A percentile compares a stretch with the other conserved stretches of the same genome.
phyloP scores from a whole-genome alignment of 2,113 vertebrate genomes.

The Psilopogon haemacephalus region DNA sequence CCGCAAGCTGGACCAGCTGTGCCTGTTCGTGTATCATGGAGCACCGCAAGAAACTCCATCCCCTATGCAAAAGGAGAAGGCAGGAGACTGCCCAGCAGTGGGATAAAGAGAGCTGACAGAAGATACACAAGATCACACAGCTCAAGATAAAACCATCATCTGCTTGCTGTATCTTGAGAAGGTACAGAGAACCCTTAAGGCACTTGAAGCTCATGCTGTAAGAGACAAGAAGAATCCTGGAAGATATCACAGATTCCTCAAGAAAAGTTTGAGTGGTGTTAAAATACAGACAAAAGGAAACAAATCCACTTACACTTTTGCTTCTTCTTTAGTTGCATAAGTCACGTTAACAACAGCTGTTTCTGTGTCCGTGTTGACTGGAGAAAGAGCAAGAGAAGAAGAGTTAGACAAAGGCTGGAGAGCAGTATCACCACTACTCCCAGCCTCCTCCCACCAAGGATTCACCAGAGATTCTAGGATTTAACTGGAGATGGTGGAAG shows the following conservation, averaged over 20 bases:
- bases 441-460: rapidly evolving
- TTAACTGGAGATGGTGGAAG: rapidly evolving
- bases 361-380: conserved; percentile 95
- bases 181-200: not conserved
- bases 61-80: not conserved
- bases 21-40: not conserved
- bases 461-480: rapidly evolving
- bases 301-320: conserved; percentile 86
- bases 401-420: not conserved
- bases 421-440: rapidly evolving
- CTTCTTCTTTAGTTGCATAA: conserved; percentile 89
- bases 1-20: not conserved
- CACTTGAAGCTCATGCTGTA: not conserved
- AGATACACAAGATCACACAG: rapidly evolving
- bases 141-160: not conserved
- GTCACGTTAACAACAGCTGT: conserved; percentile 96
- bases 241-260: not conserved
- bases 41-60: not conserved
- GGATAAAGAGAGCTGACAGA: not conserved
- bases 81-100: not conserved
- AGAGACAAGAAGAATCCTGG: not conserved
- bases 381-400: conserved; percentile 14
- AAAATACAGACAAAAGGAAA: rapidly evolving
- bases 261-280: not conserved
- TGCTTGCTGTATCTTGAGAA: not conserved